These are phyloP conservation scores for Thomomys bottae DNA, from an alignment of 2,113 vertebrate genomes.

Conservation along the genomic window DNA sequence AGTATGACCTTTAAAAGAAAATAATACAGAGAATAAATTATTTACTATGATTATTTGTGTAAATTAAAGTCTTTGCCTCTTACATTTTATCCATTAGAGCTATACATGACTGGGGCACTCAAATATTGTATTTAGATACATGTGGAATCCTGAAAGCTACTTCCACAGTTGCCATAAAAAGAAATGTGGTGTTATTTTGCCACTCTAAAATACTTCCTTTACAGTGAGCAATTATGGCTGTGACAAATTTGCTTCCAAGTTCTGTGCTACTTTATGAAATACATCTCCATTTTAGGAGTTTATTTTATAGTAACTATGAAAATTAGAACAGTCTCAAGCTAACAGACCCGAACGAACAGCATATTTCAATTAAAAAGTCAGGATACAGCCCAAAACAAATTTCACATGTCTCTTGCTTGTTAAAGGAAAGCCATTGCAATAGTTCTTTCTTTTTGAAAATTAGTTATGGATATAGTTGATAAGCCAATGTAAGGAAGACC, in stretches of 20 bases:
- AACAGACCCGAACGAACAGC: slow-evolving; percentile 29
- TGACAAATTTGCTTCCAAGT: background rate
- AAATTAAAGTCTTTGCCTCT: slow-evolving; percentile 71
- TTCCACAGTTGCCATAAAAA: background rate
- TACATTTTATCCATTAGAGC: slow-evolving; percentile 26
- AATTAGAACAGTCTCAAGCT: slow-evolving; percentile 32
- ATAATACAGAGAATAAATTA: slow-evolving; percentile 15
- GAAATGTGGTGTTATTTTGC: background rate
- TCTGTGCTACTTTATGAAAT: slow-evolving; percentile 30
- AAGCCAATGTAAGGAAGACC: background rate
- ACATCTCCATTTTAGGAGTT: slow-evolving; percentile 20
- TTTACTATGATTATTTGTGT: background rate
- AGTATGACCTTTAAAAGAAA: slow-evolving; percentile 23
- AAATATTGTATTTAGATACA: background rate
- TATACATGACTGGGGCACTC: background rate
- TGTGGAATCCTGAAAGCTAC: background rate
- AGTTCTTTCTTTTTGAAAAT: background rate
- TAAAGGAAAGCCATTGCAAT: background rate
- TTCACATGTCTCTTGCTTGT: background rate
- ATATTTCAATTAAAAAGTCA: slow-evolving; percentile 28
- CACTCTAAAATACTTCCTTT: background rate
- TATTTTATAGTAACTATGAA: slow-evolving; percentile 40
- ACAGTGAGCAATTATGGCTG: background rate
- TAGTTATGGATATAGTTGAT: background rate
- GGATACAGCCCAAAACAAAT: slow-evolving; percentile 1